Conservation (phyloP, 2,113 vertebrate genomes). For the Cebus imitator region DNA sequence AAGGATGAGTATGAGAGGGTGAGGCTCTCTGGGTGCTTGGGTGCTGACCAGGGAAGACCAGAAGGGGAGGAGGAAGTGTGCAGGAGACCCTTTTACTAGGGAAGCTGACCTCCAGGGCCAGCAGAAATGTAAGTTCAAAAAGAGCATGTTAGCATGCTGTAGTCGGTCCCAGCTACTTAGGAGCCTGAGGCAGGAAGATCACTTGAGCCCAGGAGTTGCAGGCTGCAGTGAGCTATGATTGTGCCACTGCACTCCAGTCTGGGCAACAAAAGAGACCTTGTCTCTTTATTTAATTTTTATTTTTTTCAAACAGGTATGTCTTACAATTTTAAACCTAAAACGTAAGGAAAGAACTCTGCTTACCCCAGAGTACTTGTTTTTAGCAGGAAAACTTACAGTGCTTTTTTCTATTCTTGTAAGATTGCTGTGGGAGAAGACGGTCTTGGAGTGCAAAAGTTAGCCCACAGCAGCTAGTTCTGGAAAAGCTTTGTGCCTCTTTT, state of each 20-base stretch:
- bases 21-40: conserved; percentile 61
- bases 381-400: not conserved
- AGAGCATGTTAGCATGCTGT: not conserved
- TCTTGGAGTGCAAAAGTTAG: not conserved
- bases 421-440: not conserved
- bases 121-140: not conserved
- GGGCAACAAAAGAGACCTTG: too few relatives aligned
- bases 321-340: not conserved
- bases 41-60: not conserved
- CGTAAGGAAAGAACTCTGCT: not conserved
- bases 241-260: too few relatives aligned
- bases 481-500: not conserved
- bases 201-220: too few relatives aligned
- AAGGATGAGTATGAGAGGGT: conserved; percentile 98
- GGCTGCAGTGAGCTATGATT: too few relatives aligned
- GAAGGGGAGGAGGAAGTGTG: too few relatives aligned
- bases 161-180: too few relatives aligned
- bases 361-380: not conserved
- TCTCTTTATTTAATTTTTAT: too few relatives aligned
- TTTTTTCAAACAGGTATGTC: too few relatives aligned
- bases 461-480: not conserved
- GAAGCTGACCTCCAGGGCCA: not conserved
- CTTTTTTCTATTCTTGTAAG: not conserved
- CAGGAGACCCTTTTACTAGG: rapidly evolving
- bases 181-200: too few relatives aligned